phyloP scores from a whole-genome alignment of 1,140 invertebrate genomes.

The Zaprionus ghesquierei region DNA sequence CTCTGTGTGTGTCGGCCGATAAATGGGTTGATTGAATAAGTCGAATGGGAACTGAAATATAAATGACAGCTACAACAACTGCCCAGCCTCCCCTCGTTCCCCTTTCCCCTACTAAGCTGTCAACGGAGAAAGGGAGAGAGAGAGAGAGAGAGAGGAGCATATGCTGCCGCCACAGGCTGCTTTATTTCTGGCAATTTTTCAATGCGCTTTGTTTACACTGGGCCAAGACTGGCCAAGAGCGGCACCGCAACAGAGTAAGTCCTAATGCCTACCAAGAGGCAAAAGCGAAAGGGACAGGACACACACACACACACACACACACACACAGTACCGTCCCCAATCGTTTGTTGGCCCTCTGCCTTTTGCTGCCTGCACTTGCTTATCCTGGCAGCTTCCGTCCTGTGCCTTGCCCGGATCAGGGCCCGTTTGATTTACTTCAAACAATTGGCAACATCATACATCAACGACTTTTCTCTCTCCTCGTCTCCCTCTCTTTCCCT shows the following conservation, averaged over 20 bases:
- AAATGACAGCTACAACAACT: slow-evolving; percentile 51
- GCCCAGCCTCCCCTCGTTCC: neutral
- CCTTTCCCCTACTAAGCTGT: slow-evolving; percentile 40
- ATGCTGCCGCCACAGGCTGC: slow-evolving; percentile 38
- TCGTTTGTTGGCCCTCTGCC: slow-evolving; percentile 61
- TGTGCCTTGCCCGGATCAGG: slow-evolving; percentile 26
- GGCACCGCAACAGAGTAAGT: slow-evolving; percentile 24
- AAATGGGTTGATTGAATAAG: slow-evolving; percentile 68
- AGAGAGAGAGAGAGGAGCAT: slow-evolving; percentile 21
- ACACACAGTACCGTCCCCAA: slow-evolving; percentile 42
- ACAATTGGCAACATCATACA: slow-evolving; percentile 81
- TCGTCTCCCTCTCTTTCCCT: slow-evolving; percentile 11
- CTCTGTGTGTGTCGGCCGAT: slow-evolving; percentile 17
- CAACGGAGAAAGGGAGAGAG: slow-evolving; percentile 18
- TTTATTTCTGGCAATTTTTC: slow-evolving; percentile 74
- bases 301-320: no score
- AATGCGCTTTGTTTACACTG: slow-evolving; percentile 69
- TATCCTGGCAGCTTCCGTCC: slow-evolving; percentile 32
- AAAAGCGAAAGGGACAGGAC: no score
- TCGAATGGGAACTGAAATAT: slow-evolving; percentile 58
- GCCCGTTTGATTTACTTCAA: slow-evolving; percentile 78
- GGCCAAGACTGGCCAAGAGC: slow-evolving; percentile 23
- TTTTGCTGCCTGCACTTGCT: slow-evolving; percentile 57
- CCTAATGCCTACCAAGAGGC: slow-evolving; percentile 34
- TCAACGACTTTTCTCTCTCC: slow-evolving; percentile 62